phyloP scores from a whole-genome alignment of 2,888 invertebrate genomes.

The Lasioglossum vierecki region DNA sequence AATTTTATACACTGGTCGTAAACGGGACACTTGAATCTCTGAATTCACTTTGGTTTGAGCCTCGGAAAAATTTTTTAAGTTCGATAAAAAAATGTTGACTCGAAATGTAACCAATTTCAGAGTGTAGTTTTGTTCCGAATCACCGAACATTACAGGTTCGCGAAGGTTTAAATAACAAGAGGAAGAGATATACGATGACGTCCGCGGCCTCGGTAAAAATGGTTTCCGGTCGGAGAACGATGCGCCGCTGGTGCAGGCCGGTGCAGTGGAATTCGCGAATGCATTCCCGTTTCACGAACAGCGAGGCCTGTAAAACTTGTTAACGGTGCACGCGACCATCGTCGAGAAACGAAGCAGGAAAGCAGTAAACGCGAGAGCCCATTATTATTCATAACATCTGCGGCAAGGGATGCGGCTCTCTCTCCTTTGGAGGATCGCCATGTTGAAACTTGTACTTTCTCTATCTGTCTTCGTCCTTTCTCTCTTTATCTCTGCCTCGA shows the following conservation, averaged over 20 bases:
- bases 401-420: slow-evolving; percentile 15
- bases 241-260: not conserved
- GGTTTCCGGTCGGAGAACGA: slow-evolving; percentile 1
- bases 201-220: not conserved
- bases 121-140: not conserved
- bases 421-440: not conserved
- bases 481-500: not conserved
- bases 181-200: not conserved
- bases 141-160: not conserved
- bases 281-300: slow-evolving; percentile 28
- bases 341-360: not conserved
- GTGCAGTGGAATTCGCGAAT: slow-evolving; percentile 36
- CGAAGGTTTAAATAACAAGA: not conserved
- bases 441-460: not conserved
- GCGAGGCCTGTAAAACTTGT: slow-evolving; percentile 44
- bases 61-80: not conserved
- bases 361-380: not conserved
- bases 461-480: not conserved
- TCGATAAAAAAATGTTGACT: not conserved
- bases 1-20: not conserved
- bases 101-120: not conserved
- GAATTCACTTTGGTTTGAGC: not conserved
- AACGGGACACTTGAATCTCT: not conserved
- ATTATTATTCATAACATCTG: slow-evolving; percentile 21
- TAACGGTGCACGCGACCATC: slow-evolving; percentile 32